These are phyloP conservation scores for Sminthurides bifidus DNA, from an alignment of 1,140 invertebrate genomes.

Conservation along the genomic window DNA sequence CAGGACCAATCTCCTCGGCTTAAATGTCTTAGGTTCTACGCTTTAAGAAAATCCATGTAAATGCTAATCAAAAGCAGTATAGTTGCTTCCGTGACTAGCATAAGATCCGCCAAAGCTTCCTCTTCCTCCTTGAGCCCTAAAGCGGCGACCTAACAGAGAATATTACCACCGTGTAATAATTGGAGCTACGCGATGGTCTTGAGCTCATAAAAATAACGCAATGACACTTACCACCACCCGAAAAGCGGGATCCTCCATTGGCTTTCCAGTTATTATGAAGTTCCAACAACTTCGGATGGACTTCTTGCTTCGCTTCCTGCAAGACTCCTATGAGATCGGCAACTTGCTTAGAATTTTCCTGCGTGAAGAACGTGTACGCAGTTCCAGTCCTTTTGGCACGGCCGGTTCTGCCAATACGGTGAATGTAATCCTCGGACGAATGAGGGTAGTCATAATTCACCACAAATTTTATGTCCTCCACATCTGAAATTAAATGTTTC, in stretches of 20 bases:
- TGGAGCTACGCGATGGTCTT: background rate
- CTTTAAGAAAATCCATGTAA: no score
- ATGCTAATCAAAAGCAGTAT: background rate
- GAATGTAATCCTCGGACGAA: conserved; percentile 97
- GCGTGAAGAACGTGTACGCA: conserved; percentile 97
- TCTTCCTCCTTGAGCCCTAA: no score
- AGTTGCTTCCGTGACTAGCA: background rate
- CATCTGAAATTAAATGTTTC: conserved; percentile 58
- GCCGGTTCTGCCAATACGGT: conserved; percentile 94
- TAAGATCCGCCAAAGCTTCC: background rate
- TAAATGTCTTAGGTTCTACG: no score
- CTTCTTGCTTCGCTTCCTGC: conserved; percentile 83
- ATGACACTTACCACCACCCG: background rate
- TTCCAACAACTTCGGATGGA: conserved; percentile 57
- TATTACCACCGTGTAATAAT: no score
- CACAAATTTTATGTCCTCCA: conserved; percentile 98
- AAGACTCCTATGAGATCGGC: conserved; percentile 82
- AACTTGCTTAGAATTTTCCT: conserved; percentile 77
- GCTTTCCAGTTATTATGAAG: conserved; percentile 33
- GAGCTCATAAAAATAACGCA: background rate
- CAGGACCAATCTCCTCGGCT: no score
- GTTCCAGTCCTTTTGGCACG: conserved; percentile 83
- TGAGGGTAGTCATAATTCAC: conserved; percentile 99
- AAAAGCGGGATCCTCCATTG: background rate
- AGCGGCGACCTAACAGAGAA: no score